Evolutionary conservation across 2,113 vertebrate genomes (phyloP).

Genomic region (Mirounga angustirostris): DNA sequence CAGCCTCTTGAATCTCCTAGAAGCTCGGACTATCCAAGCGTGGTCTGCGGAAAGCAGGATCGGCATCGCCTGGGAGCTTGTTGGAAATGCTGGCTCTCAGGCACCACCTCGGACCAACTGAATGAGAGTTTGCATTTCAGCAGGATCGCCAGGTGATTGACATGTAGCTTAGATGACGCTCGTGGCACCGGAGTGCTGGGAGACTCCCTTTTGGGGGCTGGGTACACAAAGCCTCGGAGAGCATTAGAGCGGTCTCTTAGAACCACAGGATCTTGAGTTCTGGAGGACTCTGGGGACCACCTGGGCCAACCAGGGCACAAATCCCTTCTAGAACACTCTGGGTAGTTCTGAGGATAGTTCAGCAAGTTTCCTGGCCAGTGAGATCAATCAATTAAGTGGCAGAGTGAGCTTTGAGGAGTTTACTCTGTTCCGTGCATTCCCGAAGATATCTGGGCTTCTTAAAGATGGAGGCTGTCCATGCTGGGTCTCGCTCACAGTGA

Average conservation of each 20-base stretch:
- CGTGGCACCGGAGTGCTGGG: neutral
- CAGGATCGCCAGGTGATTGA: neutral
- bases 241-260: too few relatives aligned
- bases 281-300: neutral
- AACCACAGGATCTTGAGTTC: neutral
- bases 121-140: neutral
- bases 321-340: neutral
- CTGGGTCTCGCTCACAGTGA: fast-evolving
- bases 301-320: neutral
- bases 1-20: neutral
- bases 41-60: neutral
- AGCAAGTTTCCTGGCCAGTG: neutral
- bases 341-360: neutral
- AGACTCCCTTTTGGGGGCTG: neutral
- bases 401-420: neutral
- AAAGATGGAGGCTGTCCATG: neutral
- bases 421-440: neutral
- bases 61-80: neutral
- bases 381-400: neutral
- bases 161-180: neutral
- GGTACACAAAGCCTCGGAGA: neutral
- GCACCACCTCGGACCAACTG: neutral
- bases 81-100: neutral
- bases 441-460: neutral
- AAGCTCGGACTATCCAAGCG: neutral